Conservation (phyloP, 2,797 vertebrate genomes). For the Oreochromis mossambicus region DNA sequence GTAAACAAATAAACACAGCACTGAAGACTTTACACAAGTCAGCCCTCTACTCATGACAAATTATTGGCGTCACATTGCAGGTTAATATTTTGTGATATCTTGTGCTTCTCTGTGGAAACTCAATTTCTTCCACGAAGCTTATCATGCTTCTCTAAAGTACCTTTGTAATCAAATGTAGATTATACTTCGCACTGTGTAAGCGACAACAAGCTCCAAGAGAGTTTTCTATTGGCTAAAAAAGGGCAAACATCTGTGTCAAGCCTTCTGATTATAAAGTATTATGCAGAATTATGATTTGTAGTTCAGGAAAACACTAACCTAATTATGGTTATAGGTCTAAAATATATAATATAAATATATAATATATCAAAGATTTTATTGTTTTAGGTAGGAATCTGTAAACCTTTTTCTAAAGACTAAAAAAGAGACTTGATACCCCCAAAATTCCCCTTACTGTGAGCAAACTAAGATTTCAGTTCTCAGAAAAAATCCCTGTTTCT, state of each 20-base stretch:
- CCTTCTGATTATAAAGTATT: neutral
- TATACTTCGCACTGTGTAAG: slow-evolving; percentile 11
- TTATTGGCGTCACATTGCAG: neutral
- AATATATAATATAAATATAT: neutral
- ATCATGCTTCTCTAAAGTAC: slow-evolving; percentile 33
- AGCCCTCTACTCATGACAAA: neutral
- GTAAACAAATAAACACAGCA: neutral
- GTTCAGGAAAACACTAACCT: neutral
- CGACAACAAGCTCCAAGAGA: neutral
- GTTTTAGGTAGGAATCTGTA: neutral
- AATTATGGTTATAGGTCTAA: neutral
- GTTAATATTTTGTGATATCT: neutral
- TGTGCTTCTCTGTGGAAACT: neutral
- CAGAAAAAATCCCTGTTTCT: neutral
- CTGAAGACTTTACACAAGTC: neutral
- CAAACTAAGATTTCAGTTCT: neutral
- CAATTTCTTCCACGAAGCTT: neutral
- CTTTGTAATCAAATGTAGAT: neutral
- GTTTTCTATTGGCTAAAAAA: neutral
- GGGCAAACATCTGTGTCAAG: neutral
- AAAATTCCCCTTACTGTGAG: neutral
- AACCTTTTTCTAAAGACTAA: neutral
- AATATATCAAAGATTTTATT: neutral
- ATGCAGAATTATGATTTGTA: neutral
- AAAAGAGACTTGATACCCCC: neutral